Evolutionary conservation across 1,140 invertebrate species (phyloP), one percentile per base, ranked within the genome.

Genomic region (Apolygus lucorum): DNA sequence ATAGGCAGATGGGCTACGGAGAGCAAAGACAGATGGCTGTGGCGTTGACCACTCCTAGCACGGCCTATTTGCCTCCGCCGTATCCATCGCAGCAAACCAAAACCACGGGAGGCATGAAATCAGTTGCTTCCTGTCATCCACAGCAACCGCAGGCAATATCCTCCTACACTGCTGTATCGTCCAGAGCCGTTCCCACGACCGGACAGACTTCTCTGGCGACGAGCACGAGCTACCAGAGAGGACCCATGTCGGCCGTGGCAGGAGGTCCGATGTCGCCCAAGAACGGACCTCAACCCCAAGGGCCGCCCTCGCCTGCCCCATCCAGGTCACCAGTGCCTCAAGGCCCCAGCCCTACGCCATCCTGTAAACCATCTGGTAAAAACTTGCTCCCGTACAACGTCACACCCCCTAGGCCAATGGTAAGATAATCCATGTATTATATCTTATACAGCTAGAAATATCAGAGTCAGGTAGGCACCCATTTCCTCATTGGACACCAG

Each of bases 381-480:
- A 88, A 88, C 75, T 77, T 93, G 42, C 78, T 95, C 62, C 91
- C 91, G 0, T 95, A 92, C 74, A 94, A 90, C 81, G 88, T 95
- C 17, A 95, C 92, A 34, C 91, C 90, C 54, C 88, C 92, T 69
- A 84, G 89, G 71, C 89, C 90, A 28, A 82, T 80, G 77, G 82
- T 84, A 78, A 80, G 75, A n/a, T n/a, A n/a, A n/a, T n/a, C n/a
- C n/a, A n/a, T n/a, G n/a, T n/a, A n/a, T n/a, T n/a, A n/a, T n/a
- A n/a, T n/a, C n/a, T n/a, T n/a, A n/a, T n/a, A n/a, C n/a, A n/a
- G n/a, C n/a, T n/a, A n/a, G n/a, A n/a, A n/a, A n/a, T n/a, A n/a
- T n/a, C n/a, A n/a, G n/a, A n/a, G n/a, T n/a, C n/a, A n/a, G n/a
- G n/a, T n/a, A n/a, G n/a, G n/a, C n/a, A n/a, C n/a, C n/a, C n/a